Conservation (phyloP, 1,140 invertebrate genomes). For the Drosophila tani region DNA sequence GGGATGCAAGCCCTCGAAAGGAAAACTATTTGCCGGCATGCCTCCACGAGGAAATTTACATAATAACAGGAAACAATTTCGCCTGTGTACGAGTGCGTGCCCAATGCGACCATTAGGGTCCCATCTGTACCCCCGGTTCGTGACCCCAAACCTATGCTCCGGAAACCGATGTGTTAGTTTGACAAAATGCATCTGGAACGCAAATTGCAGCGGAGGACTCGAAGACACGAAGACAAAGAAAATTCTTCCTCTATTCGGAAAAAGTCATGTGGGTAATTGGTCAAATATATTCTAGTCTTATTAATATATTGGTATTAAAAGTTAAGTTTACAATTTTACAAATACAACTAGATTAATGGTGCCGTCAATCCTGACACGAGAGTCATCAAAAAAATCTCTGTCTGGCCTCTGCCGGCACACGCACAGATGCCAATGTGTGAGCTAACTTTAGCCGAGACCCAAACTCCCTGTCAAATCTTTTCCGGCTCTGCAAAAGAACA, state of each 20-base stretch:
- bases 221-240: background rate
- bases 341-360: too few relatives aligned
- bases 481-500: too few relatives aligned
- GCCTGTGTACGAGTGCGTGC: constrained; percentile 58
- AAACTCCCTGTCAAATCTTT: too few relatives aligned
- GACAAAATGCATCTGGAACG: constrained; percentile 63
- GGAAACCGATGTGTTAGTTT: constrained; percentile 77
- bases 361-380: too few relatives aligned
- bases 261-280: background rate
- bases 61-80: constrained; percentile 81
- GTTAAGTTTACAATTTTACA: too few relatives aligned
- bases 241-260: too few relatives aligned
- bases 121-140: constrained; percentile 21
- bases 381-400: too few relatives aligned
- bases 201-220: constrained; percentile 12
- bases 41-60: constrained; percentile 61
- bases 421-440: too few relatives aligned
- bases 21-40: constrained; percentile 52
- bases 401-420: too few relatives aligned
- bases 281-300: too few relatives aligned
- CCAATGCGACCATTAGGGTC: constrained; percentile 43
- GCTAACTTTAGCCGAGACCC: too few relatives aligned
- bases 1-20: constrained; percentile 34
- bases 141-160: constrained; percentile 41
- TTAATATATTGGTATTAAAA: too few relatives aligned